Percentiles rank a stretch among this genome's conserved stretches.
These are phyloP conservation scores for Andrena bucephala DNA, from an alignment of 2,888 invertebrate species.

Conservation along the genomic window DNA sequence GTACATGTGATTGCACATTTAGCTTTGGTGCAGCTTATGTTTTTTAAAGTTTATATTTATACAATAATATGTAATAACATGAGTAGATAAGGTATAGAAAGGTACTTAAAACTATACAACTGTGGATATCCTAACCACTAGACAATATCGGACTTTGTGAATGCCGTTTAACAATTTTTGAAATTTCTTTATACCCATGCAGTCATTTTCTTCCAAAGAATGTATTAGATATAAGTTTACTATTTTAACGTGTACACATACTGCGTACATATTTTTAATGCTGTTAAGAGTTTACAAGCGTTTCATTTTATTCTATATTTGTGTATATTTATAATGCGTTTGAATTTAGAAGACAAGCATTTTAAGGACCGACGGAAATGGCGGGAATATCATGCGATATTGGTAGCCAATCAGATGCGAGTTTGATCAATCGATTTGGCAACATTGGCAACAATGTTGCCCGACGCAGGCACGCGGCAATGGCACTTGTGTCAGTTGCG, in stretches of 20 bases:
- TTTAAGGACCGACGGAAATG: background rate
- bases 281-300: background rate
- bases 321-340: background rate
- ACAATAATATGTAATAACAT: no score
- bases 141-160: no score
- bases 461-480: constrained; percentile 47
- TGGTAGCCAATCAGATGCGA: constrained; percentile 25
- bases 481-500: constrained; percentile 49
- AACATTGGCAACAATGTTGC: constrained; percentile 61
- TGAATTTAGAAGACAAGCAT: background rate
- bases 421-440: constrained; percentile 26
- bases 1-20: no score
- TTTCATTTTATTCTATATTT: background rate
- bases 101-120: no score
- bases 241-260: no score
- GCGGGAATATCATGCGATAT: background rate
- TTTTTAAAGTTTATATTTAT: no score
- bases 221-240: no score
- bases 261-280: background rate
- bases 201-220: no score
- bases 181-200: no score
- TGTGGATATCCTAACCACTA: constrained; percentile 85
- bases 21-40: no score
- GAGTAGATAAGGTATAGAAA: no score
- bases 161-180: no score